Evolutionary conservation across 2,888 invertebrate genomes (phyloP).

Genomic region (Lasius fuliginosus): DNA sequence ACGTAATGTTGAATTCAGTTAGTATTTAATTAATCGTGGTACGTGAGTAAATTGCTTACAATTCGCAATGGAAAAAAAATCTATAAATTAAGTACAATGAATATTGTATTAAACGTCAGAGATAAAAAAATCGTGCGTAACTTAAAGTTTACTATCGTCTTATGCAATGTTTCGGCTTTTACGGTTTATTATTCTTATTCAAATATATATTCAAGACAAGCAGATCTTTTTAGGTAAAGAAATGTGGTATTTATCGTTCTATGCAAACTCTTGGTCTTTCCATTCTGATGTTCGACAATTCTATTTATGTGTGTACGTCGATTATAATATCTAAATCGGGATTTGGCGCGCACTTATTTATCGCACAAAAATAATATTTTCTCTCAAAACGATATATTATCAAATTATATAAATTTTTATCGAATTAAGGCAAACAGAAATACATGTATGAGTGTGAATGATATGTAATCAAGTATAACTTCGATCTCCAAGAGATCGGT

Average conservation of each 20-base stretch:
- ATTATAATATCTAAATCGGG: constrained; percentile 19
- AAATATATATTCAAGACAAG: constrained; percentile 5
- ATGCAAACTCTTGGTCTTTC: constrained; percentile 5
- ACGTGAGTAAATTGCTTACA: not conserved
- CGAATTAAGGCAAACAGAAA: constrained; percentile 1
- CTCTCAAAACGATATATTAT: constrained; percentile 24
- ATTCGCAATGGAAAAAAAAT: not conserved
- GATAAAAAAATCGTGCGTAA: not conserved
- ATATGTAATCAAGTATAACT: constrained; percentile 21
- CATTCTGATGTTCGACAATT: constrained; percentile 19
- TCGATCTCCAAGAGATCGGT: not conserved
- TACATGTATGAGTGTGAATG: constrained; percentile 15
- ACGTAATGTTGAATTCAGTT: not conserved
- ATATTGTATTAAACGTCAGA: constrained; percentile 12
- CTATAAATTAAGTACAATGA: not conserved
- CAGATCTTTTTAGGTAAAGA: constrained; percentile 6
- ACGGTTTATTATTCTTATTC: not conserved
- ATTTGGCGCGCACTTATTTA: constrained; percentile 23
- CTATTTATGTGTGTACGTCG: constrained; percentile 33
- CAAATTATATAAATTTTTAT: constrained; percentile 29
- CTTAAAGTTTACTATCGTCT: not conserved
- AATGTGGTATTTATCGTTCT: constrained; percentile 19
- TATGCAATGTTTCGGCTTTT: not conserved
- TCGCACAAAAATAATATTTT: constrained; percentile 36
- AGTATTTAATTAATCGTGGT: constrained; percentile 6